These are phyloP conservation scores for Pipistrellus kuhlii DNA, from an alignment of 2,797 vertebrate genomes.

Conservation along the genomic window DNA sequence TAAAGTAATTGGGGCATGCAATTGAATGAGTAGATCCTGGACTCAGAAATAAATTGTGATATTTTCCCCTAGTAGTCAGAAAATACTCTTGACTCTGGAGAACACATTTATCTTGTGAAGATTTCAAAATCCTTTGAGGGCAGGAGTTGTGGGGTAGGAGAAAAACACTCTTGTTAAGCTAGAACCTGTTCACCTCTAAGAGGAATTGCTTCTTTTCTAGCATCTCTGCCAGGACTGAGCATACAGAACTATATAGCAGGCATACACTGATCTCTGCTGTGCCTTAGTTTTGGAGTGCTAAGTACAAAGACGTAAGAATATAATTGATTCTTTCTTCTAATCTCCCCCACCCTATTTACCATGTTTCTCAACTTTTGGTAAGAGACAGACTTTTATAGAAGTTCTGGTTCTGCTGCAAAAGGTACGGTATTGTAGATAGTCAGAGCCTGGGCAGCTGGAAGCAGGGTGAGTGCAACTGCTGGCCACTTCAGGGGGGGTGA, in stretches of 20 bases:
- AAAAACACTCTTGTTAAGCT: not conserved
- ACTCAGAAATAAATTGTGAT: not conserved
- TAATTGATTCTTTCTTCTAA: not conserved
- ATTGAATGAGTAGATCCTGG: not conserved
- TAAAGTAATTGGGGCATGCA: not conserved
- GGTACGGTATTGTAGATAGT: not conserved
- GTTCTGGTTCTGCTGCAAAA: not conserved
- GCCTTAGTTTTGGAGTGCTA: not conserved
- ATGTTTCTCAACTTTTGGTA: not conserved
- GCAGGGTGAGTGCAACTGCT: not conserved
- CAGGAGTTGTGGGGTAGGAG: fast-evolving
- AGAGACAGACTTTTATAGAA: not conserved
- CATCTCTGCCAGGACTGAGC: not conserved
- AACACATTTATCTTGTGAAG: not conserved
- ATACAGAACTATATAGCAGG: fast-evolving
- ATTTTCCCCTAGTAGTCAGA: not conserved
- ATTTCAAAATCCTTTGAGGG: not conserved
- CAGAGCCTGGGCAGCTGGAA: not conserved
- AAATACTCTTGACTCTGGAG: not conserved
- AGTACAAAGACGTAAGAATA: not conserved
- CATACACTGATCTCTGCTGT: not conserved
- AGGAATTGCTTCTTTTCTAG: not conserved
- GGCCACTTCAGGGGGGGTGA: not conserved
- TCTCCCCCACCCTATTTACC: not conserved
- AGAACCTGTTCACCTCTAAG: not conserved